These are phyloP conservation scores for Poecile atricapillus DNA, from an alignment of 2,113 vertebrate species.

Conservation along the genomic window DNA sequence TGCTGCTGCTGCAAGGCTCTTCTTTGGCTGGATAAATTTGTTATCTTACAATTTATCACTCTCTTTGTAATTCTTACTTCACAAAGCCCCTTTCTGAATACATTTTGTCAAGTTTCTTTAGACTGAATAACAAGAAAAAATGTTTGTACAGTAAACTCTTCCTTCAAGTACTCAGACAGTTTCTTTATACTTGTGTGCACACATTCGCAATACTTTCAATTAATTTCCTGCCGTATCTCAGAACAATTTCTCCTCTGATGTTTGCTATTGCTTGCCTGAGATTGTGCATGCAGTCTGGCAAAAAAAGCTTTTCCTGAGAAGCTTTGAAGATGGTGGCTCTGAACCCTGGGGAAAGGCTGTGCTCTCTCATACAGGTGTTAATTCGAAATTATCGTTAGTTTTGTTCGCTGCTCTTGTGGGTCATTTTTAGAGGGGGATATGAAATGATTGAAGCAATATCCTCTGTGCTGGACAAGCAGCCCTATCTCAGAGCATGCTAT, in stretches of 20 bases:
- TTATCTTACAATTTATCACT: not conserved
- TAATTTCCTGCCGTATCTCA: not conserved
- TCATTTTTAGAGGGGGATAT: not conserved
- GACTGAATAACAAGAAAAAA: not conserved
- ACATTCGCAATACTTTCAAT: not conserved
- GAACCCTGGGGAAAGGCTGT: not conserved
- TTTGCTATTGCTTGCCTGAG: not conserved
- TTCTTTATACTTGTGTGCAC: not conserved
- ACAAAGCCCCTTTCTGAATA: not conserved
- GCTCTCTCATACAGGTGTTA: not conserved
- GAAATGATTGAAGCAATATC: not conserved
- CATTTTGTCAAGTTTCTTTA: not conserved
- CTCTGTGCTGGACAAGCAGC: not conserved
- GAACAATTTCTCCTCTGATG: not conserved
- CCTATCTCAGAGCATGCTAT: not conserved
- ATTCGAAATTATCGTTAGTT: not conserved
- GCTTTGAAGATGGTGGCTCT: not conserved
- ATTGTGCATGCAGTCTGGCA: not conserved
- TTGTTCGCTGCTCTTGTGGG: not conserved
- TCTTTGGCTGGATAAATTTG: not conserved
- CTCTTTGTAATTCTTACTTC: not conserved
- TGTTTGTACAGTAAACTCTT: conserved; percentile 1
- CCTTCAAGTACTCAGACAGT: not conserved
- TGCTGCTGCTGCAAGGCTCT: not conserved
- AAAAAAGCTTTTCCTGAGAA: not conserved